phyloP scores from a whole-genome alignment of 2,113 vertebrate genomes.

The Trematomus loennbergii region DNA sequence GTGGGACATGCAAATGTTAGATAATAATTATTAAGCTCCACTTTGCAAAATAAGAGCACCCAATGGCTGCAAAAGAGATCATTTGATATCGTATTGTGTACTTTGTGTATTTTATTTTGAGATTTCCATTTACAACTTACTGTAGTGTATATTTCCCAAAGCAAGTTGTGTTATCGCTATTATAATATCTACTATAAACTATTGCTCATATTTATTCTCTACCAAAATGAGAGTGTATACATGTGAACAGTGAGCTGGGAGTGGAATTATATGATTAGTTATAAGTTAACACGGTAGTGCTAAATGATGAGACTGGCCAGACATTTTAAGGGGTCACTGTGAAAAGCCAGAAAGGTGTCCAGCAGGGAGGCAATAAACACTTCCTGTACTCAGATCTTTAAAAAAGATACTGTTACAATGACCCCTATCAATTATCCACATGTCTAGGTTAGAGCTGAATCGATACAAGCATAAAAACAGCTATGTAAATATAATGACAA shows the following conservation, averaged over 20 bases:
- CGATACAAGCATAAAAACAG: not conserved
- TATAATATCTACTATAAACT: not conserved
- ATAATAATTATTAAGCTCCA: not conserved
- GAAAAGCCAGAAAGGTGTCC: slow-evolving; percentile 1
- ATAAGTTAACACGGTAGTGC: slow-evolving; percentile 11
- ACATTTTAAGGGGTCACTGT: slow-evolving; percentile 30
- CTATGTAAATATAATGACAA: not conserved
- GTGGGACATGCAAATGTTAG: not conserved
- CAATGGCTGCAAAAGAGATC: not conserved
- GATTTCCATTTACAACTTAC: not conserved
- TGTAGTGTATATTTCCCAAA: not conserved
- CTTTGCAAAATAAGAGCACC: not conserved
- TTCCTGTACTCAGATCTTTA: slow-evolving; percentile 15
- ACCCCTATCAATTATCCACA: not conserved
- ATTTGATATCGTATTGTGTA: not conserved
- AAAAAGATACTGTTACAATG: slow-evolving; percentile 4
- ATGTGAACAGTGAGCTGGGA: not conserved
- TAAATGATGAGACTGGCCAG: not conserved
- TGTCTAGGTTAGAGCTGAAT: not conserved
- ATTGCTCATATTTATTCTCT: not conserved
- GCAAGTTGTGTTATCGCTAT: not conserved
- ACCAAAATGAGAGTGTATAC: not conserved
- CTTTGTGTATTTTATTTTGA: slow-evolving; percentile 3
- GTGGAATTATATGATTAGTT: slow-evolving; percentile 3
- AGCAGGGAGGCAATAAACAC: slow-evolving; percentile 1